These are phyloP conservation scores for Physella acuta DNA, from an alignment of 1,140 invertebrate genomes.

Conservation along the genomic window DNA sequence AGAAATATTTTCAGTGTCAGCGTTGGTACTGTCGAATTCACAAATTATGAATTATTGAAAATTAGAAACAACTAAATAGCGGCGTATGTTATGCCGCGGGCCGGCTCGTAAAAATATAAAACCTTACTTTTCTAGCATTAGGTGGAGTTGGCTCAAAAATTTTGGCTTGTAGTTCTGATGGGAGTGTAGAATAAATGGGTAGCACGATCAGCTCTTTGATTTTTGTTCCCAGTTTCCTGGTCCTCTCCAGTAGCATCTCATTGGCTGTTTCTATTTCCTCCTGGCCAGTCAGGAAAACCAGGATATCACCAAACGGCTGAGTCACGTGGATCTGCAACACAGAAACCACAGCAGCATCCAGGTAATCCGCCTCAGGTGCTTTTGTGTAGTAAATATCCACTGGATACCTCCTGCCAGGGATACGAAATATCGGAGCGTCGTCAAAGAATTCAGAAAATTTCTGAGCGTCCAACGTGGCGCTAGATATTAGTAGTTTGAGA, in stretches of 20 bases:
- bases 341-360: conserved; percentile 95
- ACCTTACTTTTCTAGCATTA: conserved; percentile 77
- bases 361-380: conserved; percentile 96
- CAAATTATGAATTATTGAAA: too few relatives aligned
- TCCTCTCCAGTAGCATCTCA: conserved; percentile 87
- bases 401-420: conserved; percentile 81
- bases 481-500: conserved; percentile 94
- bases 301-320: conserved; percentile 88
- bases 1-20: too few relatives aligned
- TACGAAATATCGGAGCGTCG: conserved; percentile 95
- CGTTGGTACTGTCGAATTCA: too few relatives aligned
- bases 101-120: neutral
- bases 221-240: conserved; percentile 86
- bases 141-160: conserved; percentile 95
- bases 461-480: conserved; percentile 95
- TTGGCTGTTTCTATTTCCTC: conserved; percentile 96
- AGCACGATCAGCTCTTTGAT: conserved; percentile 90
- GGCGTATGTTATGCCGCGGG: too few relatives aligned
- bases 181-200: conserved; percentile 97
- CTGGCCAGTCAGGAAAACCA: conserved; percentile 93
- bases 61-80: too few relatives aligned
- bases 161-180: conserved; percentile 97
- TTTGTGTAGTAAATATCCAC: conserved; percentile 99
- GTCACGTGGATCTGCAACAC: conserved; percentile 94
- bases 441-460: conserved; percentile 99